Conservation (phyloP, 2,113 vertebrate species). For the Camelus bactrianus region DNA sequence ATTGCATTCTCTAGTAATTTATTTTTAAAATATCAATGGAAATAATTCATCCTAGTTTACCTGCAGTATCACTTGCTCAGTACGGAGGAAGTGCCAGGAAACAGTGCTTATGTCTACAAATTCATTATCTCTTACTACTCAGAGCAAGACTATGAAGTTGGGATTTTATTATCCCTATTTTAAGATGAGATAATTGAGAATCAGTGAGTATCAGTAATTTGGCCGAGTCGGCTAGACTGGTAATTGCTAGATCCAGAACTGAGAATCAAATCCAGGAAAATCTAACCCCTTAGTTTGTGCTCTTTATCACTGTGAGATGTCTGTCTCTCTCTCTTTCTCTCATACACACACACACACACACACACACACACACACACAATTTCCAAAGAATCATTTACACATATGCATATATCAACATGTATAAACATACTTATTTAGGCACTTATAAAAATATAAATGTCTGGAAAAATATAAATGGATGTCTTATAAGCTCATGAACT, state of each 20-base stretch:
- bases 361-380: background rate
- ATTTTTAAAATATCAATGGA: background rate
- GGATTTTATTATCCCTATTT: background rate
- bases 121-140: background rate
- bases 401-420: background rate
- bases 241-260: background rate
- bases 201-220: background rate
- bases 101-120: background rate
- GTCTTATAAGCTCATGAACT: background rate
- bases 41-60: background rate
- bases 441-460: conserved; percentile 13
- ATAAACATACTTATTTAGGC: background rate
- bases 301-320: background rate
- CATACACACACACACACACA: no score
- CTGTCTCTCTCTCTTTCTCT: background rate
- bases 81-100: background rate
- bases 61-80: background rate
- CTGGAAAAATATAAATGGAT: background rate
- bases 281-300: background rate
- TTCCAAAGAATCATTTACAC: background rate
- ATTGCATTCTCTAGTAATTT: background rate
- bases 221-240: background rate
- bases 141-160: background rate
- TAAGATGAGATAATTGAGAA: background rate
- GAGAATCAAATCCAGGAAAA: background rate